Evolutionary conservation across 2,113 vertebrate species (phyloP).

Genomic region (Athene noctua): DNA sequence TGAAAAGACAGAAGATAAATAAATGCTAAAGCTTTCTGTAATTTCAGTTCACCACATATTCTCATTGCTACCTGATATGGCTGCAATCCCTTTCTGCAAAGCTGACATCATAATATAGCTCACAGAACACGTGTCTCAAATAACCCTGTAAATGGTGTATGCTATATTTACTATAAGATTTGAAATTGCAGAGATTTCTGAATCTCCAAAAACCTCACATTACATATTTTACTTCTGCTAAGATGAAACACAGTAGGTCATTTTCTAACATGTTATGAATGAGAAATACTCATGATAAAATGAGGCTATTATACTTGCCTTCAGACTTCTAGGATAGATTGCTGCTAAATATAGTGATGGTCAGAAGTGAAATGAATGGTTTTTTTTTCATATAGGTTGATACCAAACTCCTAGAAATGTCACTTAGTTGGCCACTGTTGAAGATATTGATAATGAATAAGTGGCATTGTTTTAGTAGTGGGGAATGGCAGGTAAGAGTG

Average conservation of each 20-base stretch:
- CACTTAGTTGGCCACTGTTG: neutral
- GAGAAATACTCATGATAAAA: neutral
- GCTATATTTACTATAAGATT: neutral
- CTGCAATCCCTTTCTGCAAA: neutral
- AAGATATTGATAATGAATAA: neutral
- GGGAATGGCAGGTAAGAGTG: neutral
- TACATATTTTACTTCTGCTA: neutral
- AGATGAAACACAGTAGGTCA: neutral
- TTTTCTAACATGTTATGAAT: neutral
- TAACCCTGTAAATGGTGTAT: neutral
- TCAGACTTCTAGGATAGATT: neutral
- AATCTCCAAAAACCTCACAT: neutral
- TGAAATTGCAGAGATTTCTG: neutral
- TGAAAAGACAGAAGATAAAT: neutral
- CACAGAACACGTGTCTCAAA: neutral
- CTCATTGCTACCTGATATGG: neutral
- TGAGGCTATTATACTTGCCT: neutral
- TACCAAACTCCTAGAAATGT: neutral
- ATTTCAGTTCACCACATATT: neutral
- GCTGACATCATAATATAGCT: neutral
- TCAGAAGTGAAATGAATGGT: neutral
- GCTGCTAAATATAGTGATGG: neutral
- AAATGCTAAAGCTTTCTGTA: neutral
- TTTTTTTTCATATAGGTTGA: neutral
- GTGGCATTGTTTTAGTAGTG: neutral